Evolutionary conservation across 2,113 vertebrate species (phyloP).

Genomic region (Malurus melanocephalus): DNA sequence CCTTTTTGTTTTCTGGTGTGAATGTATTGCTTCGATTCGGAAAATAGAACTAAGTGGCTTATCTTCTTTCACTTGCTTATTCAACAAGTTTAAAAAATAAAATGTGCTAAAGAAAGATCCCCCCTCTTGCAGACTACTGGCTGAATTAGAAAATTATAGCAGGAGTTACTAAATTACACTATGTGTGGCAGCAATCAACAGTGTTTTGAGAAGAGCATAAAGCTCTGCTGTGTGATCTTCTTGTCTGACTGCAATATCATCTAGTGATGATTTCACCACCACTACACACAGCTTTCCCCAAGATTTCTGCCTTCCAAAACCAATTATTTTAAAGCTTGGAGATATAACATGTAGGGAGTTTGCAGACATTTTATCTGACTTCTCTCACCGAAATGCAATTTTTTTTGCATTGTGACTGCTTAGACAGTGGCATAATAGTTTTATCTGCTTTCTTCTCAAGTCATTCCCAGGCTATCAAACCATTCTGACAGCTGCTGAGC

Average conservation of each 20-base stretch:
- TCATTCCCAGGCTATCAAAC: not conserved
- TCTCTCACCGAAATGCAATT: not conserved
- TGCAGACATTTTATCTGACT: not conserved
- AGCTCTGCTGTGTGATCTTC: not conserved
- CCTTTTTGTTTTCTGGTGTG: not conserved
- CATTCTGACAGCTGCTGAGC: not conserved
- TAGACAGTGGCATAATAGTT: not conserved
- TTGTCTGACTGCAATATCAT: not conserved
- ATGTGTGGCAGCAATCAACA: not conserved
- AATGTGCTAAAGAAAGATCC: not conserved
- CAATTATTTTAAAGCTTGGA: not conserved
- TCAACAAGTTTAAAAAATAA: not conserved
- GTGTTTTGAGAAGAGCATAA: not conserved
- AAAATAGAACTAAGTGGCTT: not conserved
- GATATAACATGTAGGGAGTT: not conserved
- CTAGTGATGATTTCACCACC: not conserved
- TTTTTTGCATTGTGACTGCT: not conserved
- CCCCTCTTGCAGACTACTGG: not conserved
- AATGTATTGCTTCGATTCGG: rapidly evolving
- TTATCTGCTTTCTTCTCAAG: not conserved
- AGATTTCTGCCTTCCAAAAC: not conserved
- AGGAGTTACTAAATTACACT: not conserved
- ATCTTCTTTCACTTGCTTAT: not conserved
- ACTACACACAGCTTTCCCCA: not conserved
- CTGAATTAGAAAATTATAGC: not conserved